These are phyloP conservation scores for Actinia equina DNA, from an alignment of 64 coral and sea anemone genomes.

Conservation along the genomic window DNA sequence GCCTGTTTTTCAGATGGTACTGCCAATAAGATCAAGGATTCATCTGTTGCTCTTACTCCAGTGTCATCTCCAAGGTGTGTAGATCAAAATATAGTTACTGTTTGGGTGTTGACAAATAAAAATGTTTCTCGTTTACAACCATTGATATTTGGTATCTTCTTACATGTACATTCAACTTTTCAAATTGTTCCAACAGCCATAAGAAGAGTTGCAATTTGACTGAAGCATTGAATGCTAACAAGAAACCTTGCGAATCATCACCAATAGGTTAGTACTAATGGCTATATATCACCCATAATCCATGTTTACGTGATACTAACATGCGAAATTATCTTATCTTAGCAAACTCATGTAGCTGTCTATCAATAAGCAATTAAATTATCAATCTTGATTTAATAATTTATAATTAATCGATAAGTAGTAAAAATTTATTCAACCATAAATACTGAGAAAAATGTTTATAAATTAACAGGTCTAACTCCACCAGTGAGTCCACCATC, in stretches of 20 bases:
- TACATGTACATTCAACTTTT: too few species aligned
- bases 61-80: conserved; percentile 20
- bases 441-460: too few species aligned
- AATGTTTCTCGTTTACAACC: too few species aligned
- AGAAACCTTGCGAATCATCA: not conserved
- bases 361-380: not conserved
- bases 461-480: not conserved
- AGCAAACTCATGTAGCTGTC: too few species aligned
- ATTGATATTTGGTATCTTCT: too few species aligned
- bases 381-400: too few species aligned
- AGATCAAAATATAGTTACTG: not conserved
- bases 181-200: not conserved
- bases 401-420: not conserved
- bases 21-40: not conserved
- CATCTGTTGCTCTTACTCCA: conserved; percentile 22
- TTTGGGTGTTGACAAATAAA: not conserved
- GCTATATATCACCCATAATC: too few species aligned
- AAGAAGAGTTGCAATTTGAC: not conserved
- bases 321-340: too few species aligned
- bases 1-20: not conserved
- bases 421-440: not conserved
- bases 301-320: too few species aligned
- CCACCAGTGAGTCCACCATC: conserved; percentile 34
- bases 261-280: not conserved
- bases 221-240: not conserved